Percentiles rank a stretch among this genome's conserved stretches.
Evolutionary conservation across 2,888 invertebrate genomes (phyloP).

Genomic region (Xanthia icteritia): DNA sequence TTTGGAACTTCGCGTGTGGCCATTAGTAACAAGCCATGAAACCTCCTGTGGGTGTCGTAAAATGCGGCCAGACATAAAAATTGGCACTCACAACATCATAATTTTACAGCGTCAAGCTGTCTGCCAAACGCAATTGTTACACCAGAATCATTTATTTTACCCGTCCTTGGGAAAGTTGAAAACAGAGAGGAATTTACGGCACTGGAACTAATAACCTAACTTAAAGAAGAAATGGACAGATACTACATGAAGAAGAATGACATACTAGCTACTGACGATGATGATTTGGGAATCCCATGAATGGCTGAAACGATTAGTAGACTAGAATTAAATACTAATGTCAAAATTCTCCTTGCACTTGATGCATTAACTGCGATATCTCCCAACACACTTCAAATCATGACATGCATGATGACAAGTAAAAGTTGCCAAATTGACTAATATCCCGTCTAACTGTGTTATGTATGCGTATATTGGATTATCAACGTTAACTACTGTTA

Average conservation of each 20-base stretch:
- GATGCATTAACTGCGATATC: slow-evolving; percentile 3
- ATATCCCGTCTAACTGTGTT: not conserved
- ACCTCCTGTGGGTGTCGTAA: slow-evolving; percentile 21
- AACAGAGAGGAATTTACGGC: not conserved
- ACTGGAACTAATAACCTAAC: not conserved
- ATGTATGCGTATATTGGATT: slow-evolving; percentile 29
- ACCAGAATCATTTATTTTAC: slow-evolving; percentile 3
- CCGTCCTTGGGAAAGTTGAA: slow-evolving; percentile 4
- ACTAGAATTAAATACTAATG: not conserved
- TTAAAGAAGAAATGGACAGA: not conserved
- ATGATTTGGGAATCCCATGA: not conserved
- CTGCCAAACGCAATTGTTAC: slow-evolving; percentile 30
- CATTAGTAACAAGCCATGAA: slow-evolving; percentile 12
- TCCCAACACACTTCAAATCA: not conserved
- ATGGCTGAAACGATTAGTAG: not conserved
- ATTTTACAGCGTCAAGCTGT: slow-evolving; percentile 39
- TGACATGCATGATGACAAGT: slow-evolving; percentile 28
- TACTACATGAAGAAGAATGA: not conserved
- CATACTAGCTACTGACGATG: no score
- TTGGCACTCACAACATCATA: slow-evolving; percentile 42
- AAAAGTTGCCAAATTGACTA: slow-evolving; percentile 18
- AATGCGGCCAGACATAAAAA: slow-evolving; percentile 43
- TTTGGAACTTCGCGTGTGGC: not conserved
- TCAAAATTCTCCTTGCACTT: not conserved
- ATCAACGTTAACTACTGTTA: not conserved